Percentiles rank a stretch among this genome's conserved stretches.
These are phyloP conservation scores for Aphelenchoides besseyi DNA, from an alignment of 1,140 invertebrate species.

Conservation along the genomic window DNA sequence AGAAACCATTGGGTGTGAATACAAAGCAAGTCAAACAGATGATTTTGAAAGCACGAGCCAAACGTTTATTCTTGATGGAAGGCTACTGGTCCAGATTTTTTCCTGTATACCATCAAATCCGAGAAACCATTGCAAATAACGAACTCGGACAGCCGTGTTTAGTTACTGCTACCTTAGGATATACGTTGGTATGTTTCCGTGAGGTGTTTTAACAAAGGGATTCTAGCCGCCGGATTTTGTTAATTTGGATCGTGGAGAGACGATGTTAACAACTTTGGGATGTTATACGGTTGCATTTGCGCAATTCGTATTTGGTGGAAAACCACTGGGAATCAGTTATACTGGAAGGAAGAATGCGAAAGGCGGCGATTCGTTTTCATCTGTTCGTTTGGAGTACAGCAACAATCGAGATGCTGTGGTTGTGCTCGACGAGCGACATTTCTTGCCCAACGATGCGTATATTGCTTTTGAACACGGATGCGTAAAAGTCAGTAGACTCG, in stretches of 20 bases:
- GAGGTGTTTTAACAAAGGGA: background rate
- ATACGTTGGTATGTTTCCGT: conserved; percentile 19
- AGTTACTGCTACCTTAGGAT: conserved; percentile 21
- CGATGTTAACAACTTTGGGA: conserved; percentile 9
- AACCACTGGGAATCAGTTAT: background rate
- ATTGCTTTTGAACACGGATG: background rate
- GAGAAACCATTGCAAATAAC: background rate
- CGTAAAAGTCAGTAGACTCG: background rate
- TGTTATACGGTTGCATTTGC: conserved; percentile 12
- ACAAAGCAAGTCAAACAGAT: conserved; percentile 8
- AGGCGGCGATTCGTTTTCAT: background rate
- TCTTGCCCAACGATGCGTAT: conserved; percentile 3
- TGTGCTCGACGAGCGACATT: background rate
- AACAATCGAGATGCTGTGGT: background rate
- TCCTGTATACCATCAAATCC: conserved; percentile 17
- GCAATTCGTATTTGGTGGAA: conserved; percentile 15
- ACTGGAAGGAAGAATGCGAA: conserved; percentile 7
- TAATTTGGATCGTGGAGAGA: conserved; percentile 23
- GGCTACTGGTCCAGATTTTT: conserved; percentile 19
- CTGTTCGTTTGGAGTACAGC: background rate
- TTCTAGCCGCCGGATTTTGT: conserved; percentile 19
- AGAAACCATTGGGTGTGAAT: conserved; percentile 18
- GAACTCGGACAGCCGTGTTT: conserved; percentile 1
- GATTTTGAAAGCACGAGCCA: conserved; percentile 1
- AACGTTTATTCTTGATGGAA: background rate